Base-by-base conservation (phyloP, 2,888 invertebrate genomes). In the Anodontia alba region DNA sequence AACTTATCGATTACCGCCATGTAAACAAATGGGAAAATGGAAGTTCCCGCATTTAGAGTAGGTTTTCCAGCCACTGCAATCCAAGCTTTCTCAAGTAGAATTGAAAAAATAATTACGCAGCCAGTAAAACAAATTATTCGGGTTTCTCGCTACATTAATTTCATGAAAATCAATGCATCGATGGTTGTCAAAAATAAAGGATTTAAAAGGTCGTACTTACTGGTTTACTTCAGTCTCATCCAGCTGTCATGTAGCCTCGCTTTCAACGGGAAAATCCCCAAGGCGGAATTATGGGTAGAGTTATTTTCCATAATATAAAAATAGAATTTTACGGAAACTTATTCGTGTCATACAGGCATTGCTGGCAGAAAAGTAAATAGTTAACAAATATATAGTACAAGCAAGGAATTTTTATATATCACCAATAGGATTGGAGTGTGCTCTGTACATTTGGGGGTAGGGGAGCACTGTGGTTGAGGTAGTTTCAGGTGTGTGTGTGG, bases 241-340 rank as follows among this genome's bases (percentile, higher is more conserved):
- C 12, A 62, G 62, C 36, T 76, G 76, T 49, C 73, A 78, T 57
- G 23, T 57, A 76, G 84, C 86, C 88, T 88, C 88, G 84, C 82
- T 88, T 81, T 79, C 72, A 71, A 29, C 62, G 43, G 12, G 77
- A 81, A 72, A 80, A 81, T 72, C 78, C 84, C 84, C 73, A 69
- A 49, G 17, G 57, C 67, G 62, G 80, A 23, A 73, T 73, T 49
- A 23, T 76, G 76, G 80, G 80, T 46, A 54, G 29, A n/a, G 62
- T 26, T 29, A 62, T 29, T 23, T n/a, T n/a, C 42, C 66, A 57
- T 66, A 29, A 31, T 43, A n/a, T 66, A 43, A 74, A 74, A 66
- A 66, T 74, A 62, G 62, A 54, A 26, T 26, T 46, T 15, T 46
- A 46, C 46, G 46, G n/a, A 20, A 20, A 20, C 20, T 20, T 12